These are phyloP conservation scores for Crocodylus rhombifer DNA, from an alignment of 2,797 vertebrate genomes.

Conservation along the genomic window DNA sequence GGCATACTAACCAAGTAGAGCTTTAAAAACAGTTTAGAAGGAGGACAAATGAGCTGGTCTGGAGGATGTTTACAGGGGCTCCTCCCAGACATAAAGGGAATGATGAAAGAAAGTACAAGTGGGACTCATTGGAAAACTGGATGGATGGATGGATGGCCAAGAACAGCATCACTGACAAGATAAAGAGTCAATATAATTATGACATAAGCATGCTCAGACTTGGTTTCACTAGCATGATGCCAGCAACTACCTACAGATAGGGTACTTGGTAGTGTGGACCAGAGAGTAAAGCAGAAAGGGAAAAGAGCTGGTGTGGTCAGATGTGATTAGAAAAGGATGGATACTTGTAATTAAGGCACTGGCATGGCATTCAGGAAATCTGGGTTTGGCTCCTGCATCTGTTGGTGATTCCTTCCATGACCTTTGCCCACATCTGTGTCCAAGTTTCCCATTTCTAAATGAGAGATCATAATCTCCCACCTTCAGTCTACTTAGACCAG, in stretches of 20 bases:
- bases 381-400: neutral
- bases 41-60: too few relatives aligned
- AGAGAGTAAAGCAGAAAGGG: neutral
- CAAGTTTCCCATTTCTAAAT: neutral
- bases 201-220: too few relatives aligned
- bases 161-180: too few relatives aligned
- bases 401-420: neutral
- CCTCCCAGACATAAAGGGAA: too few relatives aligned
- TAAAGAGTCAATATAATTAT: too few relatives aligned
- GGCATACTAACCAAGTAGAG: too few relatives aligned
- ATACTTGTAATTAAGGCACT: neutral
- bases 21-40: too few relatives aligned
- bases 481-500: neutral
- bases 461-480: neutral
- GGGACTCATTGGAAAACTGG: too few relatives aligned
- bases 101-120: too few relatives aligned
- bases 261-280: neutral
- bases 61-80: too few relatives aligned
- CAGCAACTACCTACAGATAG: neutral
- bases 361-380: neutral
- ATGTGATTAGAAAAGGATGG: neutral
- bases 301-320: neutral
- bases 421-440: neutral
- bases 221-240: too few relatives aligned
- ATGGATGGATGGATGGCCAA: too few relatives aligned